Evolutionary conservation across 2,888 invertebrate species (phyloP), one percentile per base, ranked within the genome.

Genomic region (Agapostemon virescens): DNA sequence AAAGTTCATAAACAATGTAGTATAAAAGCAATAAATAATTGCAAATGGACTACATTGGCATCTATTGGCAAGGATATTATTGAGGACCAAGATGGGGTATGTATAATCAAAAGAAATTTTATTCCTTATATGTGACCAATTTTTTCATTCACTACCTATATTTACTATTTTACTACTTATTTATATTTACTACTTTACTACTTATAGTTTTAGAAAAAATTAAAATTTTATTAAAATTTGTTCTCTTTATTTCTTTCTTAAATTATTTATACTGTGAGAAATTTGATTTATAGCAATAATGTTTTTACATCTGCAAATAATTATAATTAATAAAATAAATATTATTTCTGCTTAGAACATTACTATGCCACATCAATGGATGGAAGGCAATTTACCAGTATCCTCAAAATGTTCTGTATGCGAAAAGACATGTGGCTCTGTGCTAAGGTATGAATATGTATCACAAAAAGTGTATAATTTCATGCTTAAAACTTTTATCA

Each of bases 341-440:
- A 36, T 40, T 61, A 70, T 77, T 49, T 67, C 66, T 42, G 30
- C 83, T 82, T 84, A 96, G 96, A 96, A 95, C 91, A 96, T 97
- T 89, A 96, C 96, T 86, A 98, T 98, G 98, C 98, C 98, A 20
- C 99, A 99, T 93, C 99, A 99, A 91, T 99, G 99, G 99, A 95
- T 99, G 94, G 98, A 98, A 93, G 98, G 99, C 58, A 99, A 99
- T 93, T 94, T 99, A 85, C 98, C 98, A 5, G 98, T 98, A 75
- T 97, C 98, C 76, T 96, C 98, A 81, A 97, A 98, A 93, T 99
- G 99, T 93, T 95, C 95, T 85, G 95, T 97, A 81, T 99, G 99
- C 93, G 98, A 98, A 91, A 98, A 98, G 93, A 98, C 97, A 13
- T 99, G 99, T 93, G 99, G 99, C 77, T 98, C 98, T 77, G 98